phyloP scores from a whole-genome alignment of 2,888 invertebrate species.

The Antitype chi region DNA sequence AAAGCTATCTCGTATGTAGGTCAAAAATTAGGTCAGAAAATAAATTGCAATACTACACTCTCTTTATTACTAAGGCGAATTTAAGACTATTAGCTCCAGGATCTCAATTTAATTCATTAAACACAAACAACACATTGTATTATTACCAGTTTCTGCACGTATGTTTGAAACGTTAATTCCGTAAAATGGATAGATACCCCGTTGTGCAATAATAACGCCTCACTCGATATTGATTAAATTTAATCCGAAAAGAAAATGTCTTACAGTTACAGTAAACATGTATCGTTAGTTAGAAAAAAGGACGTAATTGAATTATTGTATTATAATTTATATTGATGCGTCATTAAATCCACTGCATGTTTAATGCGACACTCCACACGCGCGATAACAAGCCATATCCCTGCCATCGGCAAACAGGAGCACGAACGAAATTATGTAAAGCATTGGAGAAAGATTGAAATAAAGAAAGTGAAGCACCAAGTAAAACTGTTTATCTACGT shows the following conservation, averaged over 20 bases:
- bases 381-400: slow-evolving; percentile 21
- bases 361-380: slow-evolving; percentile 66
- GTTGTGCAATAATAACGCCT: slow-evolving; percentile 43
- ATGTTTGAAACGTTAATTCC: slow-evolving; percentile 18
- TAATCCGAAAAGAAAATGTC: slow-evolving; percentile 30
- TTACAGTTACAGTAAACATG: slow-evolving; percentile 39
- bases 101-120: slow-evolving; percentile 14
- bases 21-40: slow-evolving; percentile 81
- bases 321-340: slow-evolving; percentile 75
- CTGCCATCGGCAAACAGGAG: neutral
- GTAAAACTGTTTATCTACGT: slow-evolving; percentile 38
- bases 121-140: neutral
- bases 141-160: neutral
- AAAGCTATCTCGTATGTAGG: slow-evolving; percentile 68
- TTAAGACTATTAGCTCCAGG: neutral
- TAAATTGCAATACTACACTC: slow-evolving; percentile 54
- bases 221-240: slow-evolving; percentile 59
- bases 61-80: neutral
- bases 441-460: slow-evolving; percentile 1
- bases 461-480: slow-evolving; percentile 27
- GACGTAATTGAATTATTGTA: slow-evolving; percentile 79
- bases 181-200: slow-evolving; percentile 25
- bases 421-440: slow-evolving; percentile 8
- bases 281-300: slow-evolving; percentile 53
- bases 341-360: slow-evolving; percentile 72